Base-by-base conservation (phyloP, 2,113 vertebrate species). In the Phainopepla nitens region DNA sequence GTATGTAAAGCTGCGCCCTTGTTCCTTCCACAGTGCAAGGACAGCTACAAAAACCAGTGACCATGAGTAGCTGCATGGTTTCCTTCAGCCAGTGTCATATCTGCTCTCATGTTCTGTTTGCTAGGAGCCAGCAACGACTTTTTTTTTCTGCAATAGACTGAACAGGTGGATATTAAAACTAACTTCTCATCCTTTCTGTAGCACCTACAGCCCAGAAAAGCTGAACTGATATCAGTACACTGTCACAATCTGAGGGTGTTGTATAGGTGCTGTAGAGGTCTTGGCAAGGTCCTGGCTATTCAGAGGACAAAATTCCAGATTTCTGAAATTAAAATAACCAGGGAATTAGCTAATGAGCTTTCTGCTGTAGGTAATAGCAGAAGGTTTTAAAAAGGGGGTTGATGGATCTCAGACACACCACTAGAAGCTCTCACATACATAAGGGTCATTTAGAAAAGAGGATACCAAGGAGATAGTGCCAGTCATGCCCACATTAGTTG, bases 21-120 rank as follows among this genome's bases (percentile, higher is more conserved):
- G 11, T 61, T 49, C 25, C 29, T 66, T 68, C 39, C 39, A 41
- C 62, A 68, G 39, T 64, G n/a, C 41, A 61, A 57, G 25, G 33
- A 13, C 25, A 60, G n/a, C 36, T 68, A 15, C 11, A 8, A n/a
- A 69, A 79, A 45, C 0, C 4, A 10, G 53, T 19, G 28, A 9
- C 49, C 0, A 0, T 13, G 20, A 62, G 6, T 45, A 42, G 20
- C 51, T 62, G 20, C 0, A 0, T 42, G 65, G 5, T 56, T 85
- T 82, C 13, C 51, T 64, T 82, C 51, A 56, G 31, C 33, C 15
- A 25, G 53, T 33, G 66, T 9, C 19, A 4, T 15, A 31, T 12
- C 33, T 56, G 8, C 11, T 54, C 17, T 66, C 24, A 11, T 0
- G 0, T 50, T 71, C 44, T 2, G 0, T 54, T 92, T 60, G 13